A percentile compares a stretch with the other conserved stretches of the same genome.
Conservation (phyloP, 2,113 vertebrate genomes). For the Euleptes europaea region DNA sequence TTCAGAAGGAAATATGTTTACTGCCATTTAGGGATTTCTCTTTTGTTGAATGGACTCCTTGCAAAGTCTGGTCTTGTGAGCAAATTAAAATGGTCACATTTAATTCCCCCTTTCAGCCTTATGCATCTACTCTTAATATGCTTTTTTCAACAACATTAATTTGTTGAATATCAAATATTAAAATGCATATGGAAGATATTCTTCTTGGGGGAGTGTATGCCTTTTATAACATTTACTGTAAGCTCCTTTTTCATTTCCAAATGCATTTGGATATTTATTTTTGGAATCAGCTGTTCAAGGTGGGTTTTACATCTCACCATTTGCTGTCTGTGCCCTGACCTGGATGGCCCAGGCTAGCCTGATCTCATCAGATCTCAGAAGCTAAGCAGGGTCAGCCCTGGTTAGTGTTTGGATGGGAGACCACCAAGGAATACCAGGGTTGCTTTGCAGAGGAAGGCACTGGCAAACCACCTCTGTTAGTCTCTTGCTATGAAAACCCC, state of each 20-base stretch:
- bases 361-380: too few relatives aligned
- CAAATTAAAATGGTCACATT: background rate
- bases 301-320: background rate
- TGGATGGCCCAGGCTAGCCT: too few relatives aligned
- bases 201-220: background rate
- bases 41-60: background rate
- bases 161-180: background rate
- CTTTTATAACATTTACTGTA: background rate
- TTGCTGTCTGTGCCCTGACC: conserved; percentile 3
- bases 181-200: background rate
- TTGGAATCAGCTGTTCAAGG: background rate
- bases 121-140: background rate
- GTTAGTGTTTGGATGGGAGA: too few relatives aligned
- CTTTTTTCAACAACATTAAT: background rate
- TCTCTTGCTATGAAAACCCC: too few relatives aligned
- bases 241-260: background rate
- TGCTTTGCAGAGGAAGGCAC: too few relatives aligned
- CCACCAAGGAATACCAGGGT: too few relatives aligned
- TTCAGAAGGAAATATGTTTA: background rate
- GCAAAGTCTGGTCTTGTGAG: background rate
- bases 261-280: conserved; percentile 11
- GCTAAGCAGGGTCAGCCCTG: too few relatives aligned
- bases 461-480: too few relatives aligned
- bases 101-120: background rate
- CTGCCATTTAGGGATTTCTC: background rate